phyloP scores from a whole-genome alignment of 2,113 vertebrate genomes.

The Ardeotis arabs region DNA sequence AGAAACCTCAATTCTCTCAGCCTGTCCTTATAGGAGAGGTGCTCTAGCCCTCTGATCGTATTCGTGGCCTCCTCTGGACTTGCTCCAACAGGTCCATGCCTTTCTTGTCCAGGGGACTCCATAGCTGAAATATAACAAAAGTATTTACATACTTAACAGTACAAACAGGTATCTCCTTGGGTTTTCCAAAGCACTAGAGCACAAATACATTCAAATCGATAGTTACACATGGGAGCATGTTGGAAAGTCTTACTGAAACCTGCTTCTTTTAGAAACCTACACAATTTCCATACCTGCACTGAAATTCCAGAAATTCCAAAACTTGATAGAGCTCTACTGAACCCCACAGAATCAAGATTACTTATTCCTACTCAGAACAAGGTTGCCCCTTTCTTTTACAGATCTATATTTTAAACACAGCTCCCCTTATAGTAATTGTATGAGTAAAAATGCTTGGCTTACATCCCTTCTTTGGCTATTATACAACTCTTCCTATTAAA shows the following conservation, averaged over 20 bases:
- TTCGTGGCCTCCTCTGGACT: neutral
- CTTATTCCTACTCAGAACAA: neutral
- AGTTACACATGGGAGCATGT: neutral
- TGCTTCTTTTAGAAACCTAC: neutral
- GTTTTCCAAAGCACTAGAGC: neutral
- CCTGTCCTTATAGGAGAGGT: accelerated
- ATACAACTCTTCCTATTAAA: slow-evolving; percentile 34
- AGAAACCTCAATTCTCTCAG: neutral
- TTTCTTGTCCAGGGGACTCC: neutral
- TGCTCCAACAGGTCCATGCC: accelerated
- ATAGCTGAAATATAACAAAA: neutral
- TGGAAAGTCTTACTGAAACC: neutral
- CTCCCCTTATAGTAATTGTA: neutral
- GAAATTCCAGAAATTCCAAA: neutral
- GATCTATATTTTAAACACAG: neutral
- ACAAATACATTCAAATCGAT: neutral
- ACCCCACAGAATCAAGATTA: accelerated
- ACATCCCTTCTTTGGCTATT: slow-evolving; percentile 1
- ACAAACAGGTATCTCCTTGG: neutral
- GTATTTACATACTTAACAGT: neutral
- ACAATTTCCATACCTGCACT: neutral
- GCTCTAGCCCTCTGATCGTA: neutral
- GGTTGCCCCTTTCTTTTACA: neutral
- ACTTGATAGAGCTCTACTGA: neutral
- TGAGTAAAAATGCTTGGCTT: neutral